Conservation (phyloP, 1,140 invertebrate genomes). For the Leucophenga varia region DNA sequence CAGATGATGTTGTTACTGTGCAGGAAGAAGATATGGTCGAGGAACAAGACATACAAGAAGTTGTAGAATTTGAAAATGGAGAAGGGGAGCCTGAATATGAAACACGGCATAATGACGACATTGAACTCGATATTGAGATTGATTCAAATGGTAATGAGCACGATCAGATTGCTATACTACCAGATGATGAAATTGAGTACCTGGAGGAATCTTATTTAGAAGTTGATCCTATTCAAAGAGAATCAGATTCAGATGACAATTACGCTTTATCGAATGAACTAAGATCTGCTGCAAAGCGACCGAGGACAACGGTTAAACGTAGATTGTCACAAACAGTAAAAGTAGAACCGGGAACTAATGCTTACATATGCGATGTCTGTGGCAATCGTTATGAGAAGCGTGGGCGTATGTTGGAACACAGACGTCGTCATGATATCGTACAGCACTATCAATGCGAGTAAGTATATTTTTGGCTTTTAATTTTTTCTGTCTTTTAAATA, state of each 20-base stretch:
- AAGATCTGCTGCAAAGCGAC: too few relatives aligned
- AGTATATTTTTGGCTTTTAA: too few relatives aligned
- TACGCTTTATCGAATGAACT: too few relatives aligned
- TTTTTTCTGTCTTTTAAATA: neutral
- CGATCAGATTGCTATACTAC: slow-evolving; percentile 25
- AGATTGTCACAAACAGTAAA: too few relatives aligned
- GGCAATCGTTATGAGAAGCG: slow-evolving; percentile 49
- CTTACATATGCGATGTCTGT: slow-evolving; percentile 47
- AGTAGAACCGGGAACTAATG: too few relatives aligned
- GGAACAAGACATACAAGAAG: slow-evolving; percentile 31
- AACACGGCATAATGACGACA: neutral
- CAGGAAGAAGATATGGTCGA: too few relatives aligned
- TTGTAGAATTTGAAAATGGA: slow-evolving; percentile 25
- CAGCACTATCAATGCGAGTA: slow-evolving; percentile 49
- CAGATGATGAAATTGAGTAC: slow-evolving; percentile 41
- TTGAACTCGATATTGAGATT: too few relatives aligned
- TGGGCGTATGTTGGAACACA: slow-evolving; percentile 47
- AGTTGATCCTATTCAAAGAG: slow-evolving; percentile 24
- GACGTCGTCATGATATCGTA: slow-evolving; percentile 36
- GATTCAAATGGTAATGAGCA: too few relatives aligned
- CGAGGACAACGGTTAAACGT: too few relatives aligned
- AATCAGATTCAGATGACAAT: too few relatives aligned
- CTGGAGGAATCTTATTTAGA: slow-evolving; percentile 42
- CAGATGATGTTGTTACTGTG: too few relatives aligned
- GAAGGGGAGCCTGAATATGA: too few relatives aligned